Percentiles rank a stretch among this genome's conserved stretches.
Evolutionary conservation across 2,797 vertebrate genomes (phyloP).

Genomic region (Pelobates cultripes): DNA sequence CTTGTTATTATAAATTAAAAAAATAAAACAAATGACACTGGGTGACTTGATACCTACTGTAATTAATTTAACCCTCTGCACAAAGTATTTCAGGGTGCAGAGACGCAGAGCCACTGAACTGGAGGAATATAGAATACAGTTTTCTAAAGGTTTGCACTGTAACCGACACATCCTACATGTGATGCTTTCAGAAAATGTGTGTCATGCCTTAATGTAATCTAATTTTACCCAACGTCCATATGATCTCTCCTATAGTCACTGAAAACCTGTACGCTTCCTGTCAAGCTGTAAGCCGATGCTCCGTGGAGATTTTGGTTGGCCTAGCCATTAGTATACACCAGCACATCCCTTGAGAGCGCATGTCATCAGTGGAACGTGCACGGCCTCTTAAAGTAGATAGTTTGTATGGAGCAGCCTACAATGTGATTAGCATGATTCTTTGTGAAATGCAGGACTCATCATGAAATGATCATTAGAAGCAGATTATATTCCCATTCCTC

Average conservation of each 20-base stretch:
- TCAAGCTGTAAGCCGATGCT: constrained; percentile 57
- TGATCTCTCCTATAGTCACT: not conserved
- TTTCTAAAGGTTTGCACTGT: not conserved
- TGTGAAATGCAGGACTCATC: not conserved
- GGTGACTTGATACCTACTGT: no score
- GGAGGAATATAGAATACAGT: not conserved
- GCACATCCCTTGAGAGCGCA: constrained; percentile 13
- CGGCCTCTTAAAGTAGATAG: not conserved
- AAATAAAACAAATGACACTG: no score
- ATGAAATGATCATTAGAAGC: not conserved
- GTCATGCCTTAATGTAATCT: constrained; percentile 33
- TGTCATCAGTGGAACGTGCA: constrained; percentile 4
- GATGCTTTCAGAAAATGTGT: not conserved
- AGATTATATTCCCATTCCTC: constrained; percentile 15
- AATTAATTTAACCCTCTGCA: no score
- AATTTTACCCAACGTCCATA: constrained; percentile 43
- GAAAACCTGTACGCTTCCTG: constrained; percentile 57
- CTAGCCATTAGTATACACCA: not conserved
- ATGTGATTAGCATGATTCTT: constrained; percentile 23
- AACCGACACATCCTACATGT: constrained; percentile 4
- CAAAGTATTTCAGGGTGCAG: not conserved
- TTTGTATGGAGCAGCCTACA: constrained; percentile 9
- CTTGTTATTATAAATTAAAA: no score
- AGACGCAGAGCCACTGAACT: not conserved
- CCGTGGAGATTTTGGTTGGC: constrained; percentile 21